Conservation (phyloP, 2,113 vertebrate genomes). For the Alligator mississippiensis region DNA sequence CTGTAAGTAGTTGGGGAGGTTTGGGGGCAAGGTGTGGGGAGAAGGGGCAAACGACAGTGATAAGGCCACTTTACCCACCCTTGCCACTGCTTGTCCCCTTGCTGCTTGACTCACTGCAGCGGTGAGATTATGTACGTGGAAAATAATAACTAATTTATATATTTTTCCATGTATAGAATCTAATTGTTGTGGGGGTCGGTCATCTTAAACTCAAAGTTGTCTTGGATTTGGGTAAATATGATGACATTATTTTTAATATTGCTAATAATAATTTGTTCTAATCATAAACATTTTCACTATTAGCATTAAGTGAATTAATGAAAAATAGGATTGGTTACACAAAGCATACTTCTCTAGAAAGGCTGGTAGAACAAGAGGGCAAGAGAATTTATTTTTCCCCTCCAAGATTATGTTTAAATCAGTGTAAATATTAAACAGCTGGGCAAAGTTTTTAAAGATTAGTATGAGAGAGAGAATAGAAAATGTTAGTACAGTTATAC, state of each 20-base stretch:
- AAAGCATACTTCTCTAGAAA: neutral
- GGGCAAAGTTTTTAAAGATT: neutral
- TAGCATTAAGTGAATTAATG: neutral
- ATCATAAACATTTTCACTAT: neutral
- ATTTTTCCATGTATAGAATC: too few relatives aligned
- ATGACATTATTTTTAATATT: neutral
- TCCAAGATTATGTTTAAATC: neutral
- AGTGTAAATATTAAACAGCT: neutral
- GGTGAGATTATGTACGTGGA: too few relatives aligned
- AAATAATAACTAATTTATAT: too few relatives aligned
- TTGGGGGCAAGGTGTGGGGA: too few relatives aligned
- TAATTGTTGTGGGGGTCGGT: too few relatives aligned
- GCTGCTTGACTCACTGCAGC: too few relatives aligned
- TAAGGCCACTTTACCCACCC: too few relatives aligned
- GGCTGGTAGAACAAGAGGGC: neutral
- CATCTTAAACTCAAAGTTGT: too few relatives aligned
- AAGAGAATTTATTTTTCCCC: neutral
- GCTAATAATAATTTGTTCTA: neutral
- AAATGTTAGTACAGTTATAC: neutral
- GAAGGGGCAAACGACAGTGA: too few relatives aligned
- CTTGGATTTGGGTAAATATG: neutral
- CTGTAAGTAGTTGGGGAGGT: too few relatives aligned
- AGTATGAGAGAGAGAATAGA: neutral
- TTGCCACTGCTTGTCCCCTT: too few relatives aligned
- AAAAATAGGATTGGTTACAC: neutral